These are phyloP conservation scores for Octopus sinensis DNA, from an alignment of 1,140 invertebrate genomes.

Conservation along the genomic window DNA sequence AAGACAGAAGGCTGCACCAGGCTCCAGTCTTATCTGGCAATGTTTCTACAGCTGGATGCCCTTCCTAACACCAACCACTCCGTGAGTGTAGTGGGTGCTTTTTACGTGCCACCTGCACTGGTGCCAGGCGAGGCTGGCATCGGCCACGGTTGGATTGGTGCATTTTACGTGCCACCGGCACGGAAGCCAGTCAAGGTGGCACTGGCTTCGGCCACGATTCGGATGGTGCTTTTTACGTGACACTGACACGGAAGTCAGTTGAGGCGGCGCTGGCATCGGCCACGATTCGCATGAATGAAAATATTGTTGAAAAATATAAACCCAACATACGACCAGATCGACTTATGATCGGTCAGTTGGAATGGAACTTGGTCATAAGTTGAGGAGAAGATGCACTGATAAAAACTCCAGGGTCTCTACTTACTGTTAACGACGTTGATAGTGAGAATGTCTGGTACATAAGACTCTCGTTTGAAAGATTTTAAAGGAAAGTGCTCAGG, in stretches of 20 bases:
- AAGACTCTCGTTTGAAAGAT: constrained; percentile 44
- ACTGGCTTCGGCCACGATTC: too few species aligned
- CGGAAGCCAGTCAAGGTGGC: too few species aligned
- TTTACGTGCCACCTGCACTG: too few species aligned
- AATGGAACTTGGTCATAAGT: neutral
- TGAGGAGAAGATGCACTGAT: neutral
- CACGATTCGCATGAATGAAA: neutral
- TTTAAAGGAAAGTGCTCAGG: constrained; percentile 54
- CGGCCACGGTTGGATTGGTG: too few species aligned
- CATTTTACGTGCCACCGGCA: too few species aligned
- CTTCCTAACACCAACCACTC: too few species aligned
- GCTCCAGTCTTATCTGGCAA: too few species aligned
- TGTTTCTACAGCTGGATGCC: too few species aligned
- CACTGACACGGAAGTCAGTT: neutral
- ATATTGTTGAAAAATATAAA: neutral
- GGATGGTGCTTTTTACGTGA: too few species aligned
- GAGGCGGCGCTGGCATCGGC: neutral
- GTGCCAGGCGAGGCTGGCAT: too few species aligned
- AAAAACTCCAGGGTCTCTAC: neutral
- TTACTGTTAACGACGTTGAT: constrained; percentile 50
- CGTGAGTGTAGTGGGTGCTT: too few species aligned
- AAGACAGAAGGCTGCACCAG: too few species aligned
- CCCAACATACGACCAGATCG: neutral
- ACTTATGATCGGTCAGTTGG: neutral
- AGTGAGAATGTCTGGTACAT: constrained; percentile 57